Base-by-base conservation (phyloP, 2,113 vertebrate species). In the Aegotheles bennettii region DNA sequence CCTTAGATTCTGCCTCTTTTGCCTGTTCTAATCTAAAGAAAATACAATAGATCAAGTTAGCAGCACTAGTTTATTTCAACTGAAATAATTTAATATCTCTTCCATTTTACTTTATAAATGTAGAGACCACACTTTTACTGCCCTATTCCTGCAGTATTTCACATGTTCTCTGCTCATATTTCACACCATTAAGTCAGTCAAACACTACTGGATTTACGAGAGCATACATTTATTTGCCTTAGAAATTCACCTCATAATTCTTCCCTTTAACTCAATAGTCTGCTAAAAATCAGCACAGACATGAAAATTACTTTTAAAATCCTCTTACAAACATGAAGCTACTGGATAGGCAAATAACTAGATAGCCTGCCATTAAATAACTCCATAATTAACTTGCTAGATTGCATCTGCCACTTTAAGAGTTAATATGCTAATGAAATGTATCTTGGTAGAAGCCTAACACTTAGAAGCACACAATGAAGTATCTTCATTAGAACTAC, bases 1-100 rank as follows among this genome's bases (percentile, higher is more conserved):
- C 99, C 97, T 99, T 99, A 20, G 99, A 99, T 95, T 99, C 99
- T 19, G 99, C 98, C 93, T 99, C 99, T 96, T 99, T 99, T 92
- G 98, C 98, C 97, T 99, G 99, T 93, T 99, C 99, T 98, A 99
- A 98, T 94, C 99, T 99, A 98, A 65, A 95, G 40, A 82, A 64
- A 79, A 74, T 7, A 85, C 33, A 85, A 54, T 0, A 57, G 38
- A 47, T 54, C 7, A 38, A 16, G 36, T 91, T 83, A 96, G 71
- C 63, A 93, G 45, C 38, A 54, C n/a, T 42, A 56, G 8, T 45
- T 80, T 43, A 47, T 47, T 65, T 89, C 38, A 90, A 82, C 15
- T 40, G 17, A 59, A 45, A 89, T 40, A 16, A 40, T 35, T 63
- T 2, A 45, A 13, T 33, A 70, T 36, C 35, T 33, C 16, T 40